Conservation (phyloP, 2,888 invertebrate genomes). For the Monoplex corrugatus region DNA sequence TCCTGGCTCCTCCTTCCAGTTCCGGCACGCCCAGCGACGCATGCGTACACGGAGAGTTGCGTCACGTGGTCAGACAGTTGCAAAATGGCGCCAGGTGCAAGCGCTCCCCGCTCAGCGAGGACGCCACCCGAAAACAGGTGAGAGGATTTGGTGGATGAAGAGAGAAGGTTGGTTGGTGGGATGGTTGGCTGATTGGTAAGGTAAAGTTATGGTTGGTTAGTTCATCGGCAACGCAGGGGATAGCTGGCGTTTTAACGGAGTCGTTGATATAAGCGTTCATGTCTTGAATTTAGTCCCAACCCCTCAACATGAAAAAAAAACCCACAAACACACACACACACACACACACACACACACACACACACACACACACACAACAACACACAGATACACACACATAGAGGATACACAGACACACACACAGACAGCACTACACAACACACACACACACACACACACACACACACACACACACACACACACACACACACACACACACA, state of each 20-base stretch:
- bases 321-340: neutral
- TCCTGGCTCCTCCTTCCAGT: neutral
- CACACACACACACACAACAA: no score
- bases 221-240: no score
- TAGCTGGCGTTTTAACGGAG: no score
- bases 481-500: no score
- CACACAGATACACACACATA: no score
- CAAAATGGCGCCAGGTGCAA: slow-evolving; percentile 38
- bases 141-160: neutral
- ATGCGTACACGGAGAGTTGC: slow-evolving; percentile 22
- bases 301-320: neutral
- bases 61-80: slow-evolving; percentile 34
- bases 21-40: neutral
- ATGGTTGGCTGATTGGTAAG: no score
- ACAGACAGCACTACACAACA: no score
- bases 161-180: neutral
- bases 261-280: no score
- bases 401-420: no score
- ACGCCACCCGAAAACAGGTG: slow-evolving; percentile 55
- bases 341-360: neutral
- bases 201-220: no score
- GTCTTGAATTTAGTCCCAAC: neutral
- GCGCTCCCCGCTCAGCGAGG: slow-evolving; percentile 44
- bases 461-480: no score
- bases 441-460: no score